A percentile compares a stretch with the other conserved stretches of the same genome.
Conservation (phyloP, 2,888 invertebrate genomes). For the Lycia hirtaria region DNA sequence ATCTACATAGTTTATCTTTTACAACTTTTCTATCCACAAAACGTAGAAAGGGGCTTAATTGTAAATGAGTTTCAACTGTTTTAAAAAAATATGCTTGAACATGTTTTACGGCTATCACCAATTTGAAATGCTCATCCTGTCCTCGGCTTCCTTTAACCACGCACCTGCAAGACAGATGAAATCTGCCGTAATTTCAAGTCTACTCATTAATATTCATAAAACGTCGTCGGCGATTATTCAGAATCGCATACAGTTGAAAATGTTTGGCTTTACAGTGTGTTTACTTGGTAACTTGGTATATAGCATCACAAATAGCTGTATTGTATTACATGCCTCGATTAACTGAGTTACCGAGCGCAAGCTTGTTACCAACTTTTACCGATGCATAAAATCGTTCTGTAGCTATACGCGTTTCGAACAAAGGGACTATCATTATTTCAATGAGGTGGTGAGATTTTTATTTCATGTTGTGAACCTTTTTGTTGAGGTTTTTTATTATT, state of each 20-base stretch:
- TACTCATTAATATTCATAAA: conserved; percentile 71
- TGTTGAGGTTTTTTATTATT: not conserved
- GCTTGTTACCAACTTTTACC: conserved; percentile 58
- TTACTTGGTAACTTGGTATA: conserved; percentile 61
- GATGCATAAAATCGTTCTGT: conserved; percentile 55
- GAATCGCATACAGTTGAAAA: conserved; percentile 50
- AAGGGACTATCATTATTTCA: conserved; percentile 48
- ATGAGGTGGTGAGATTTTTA: conserved; percentile 39
- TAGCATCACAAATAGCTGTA: conserved; percentile 66
- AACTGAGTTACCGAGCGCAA: conserved; percentile 56
- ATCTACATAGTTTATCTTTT: too few species aligned
- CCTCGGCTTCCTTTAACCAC: conserved; percentile 23
- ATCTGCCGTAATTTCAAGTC: conserved; percentile 57
- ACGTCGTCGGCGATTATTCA: conserved; percentile 64
- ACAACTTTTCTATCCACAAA: too few species aligned
- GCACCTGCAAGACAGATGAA: conserved; percentile 42
- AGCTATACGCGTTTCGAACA: conserved; percentile 51
- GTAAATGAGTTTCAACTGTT: not conserved
- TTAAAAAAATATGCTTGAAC: not conserved
- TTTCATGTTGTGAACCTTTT: conserved; percentile 21
- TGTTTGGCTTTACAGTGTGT: conserved; percentile 67
- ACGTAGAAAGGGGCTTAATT: too few species aligned
- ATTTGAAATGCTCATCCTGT: conserved; percentile 33
- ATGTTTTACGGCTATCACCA: conserved; percentile 4
- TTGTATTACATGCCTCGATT: conserved; percentile 67